These are phyloP conservation scores for Tinea semifulvella DNA, from an alignment of 2,888 invertebrate genomes.

Conservation along the genomic window DNA sequence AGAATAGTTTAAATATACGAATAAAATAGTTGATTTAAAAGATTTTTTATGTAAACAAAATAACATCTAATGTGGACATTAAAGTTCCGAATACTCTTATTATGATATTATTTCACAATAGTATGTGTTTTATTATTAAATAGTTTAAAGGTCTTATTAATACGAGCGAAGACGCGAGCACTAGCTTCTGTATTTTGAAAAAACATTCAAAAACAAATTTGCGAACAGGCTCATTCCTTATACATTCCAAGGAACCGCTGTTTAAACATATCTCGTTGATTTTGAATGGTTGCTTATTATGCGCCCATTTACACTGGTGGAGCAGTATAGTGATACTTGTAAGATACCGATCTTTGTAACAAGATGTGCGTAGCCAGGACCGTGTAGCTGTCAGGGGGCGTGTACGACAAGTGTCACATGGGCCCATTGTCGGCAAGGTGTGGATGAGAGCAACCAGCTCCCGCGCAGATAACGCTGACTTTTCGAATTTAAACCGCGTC, in stretches of 20 bases:
- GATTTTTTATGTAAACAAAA: no score
- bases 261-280: slow-evolving; percentile 59
- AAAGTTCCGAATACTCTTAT: no score
- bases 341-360: slow-evolving; percentile 16
- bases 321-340: slow-evolving; percentile 1
- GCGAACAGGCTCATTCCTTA: background rate
- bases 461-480: slow-evolving; percentile 26
- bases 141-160: no score
- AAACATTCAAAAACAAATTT: no score
- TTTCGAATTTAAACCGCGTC: slow-evolving; percentile 28
- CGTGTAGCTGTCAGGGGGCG: slow-evolving; percentile 18
- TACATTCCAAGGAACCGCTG: slow-evolving; percentile 13
- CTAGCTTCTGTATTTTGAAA: no score
- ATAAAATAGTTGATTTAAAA: no score
- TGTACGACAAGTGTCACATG: slow-evolving; percentile 27
- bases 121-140: no score
- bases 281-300: slow-evolving; percentile 65
- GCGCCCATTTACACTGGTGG: slow-evolving; percentile 58
- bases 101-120: no score
- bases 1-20: no score
- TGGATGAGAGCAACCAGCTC: slow-evolving; percentile 26
- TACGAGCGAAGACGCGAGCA: no score
- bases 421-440: slow-evolving; percentile 39
- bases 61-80: no score
- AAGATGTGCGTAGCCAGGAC: slow-evolving; percentile 9